phyloP scores from a whole-genome alignment of 2,888 invertebrate genomes.

The Torymus auratus region DNA sequence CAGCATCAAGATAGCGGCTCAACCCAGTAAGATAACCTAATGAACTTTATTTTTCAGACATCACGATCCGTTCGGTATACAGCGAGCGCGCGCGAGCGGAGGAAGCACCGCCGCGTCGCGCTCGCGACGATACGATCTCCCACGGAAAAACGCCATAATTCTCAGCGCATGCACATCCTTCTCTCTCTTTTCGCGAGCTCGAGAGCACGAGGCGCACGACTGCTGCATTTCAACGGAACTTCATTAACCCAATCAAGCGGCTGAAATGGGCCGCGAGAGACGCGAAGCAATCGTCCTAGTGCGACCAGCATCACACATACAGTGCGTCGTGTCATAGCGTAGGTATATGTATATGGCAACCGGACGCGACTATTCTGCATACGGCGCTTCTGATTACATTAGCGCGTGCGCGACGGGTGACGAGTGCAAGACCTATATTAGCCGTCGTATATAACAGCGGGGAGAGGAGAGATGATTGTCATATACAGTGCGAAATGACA shows the following conservation, averaged over 20 bases:
- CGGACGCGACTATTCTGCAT: background rate
- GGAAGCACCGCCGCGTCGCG: no score
- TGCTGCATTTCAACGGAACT: conserved; percentile 35
- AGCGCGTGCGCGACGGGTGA: conserved; percentile 4
- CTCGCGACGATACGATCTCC: background rate
- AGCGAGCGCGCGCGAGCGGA: background rate
- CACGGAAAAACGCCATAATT: background rate
- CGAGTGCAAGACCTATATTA: background rate
- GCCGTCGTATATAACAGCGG: background rate
- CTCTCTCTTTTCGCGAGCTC: no score
- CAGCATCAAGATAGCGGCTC: no score
- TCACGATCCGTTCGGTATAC: no score
- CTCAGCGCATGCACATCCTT: background rate
- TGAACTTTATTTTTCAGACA: no score
- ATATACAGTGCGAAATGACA: no score
- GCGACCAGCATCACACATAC: background rate
- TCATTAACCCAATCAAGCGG: conserved; percentile 34
- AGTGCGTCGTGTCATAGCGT: no score
- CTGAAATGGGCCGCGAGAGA: conserved; percentile 6
- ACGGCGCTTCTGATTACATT: conserved; percentile 27
- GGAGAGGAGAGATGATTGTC: conserved; percentile 3
- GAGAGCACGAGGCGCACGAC: background rate
- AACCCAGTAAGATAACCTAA: no score
- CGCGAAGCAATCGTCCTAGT: conserved; percentile 38
- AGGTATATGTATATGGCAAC: background rate